phyloP scores from a whole-genome alignment of 2,113 vertebrate species.

The Etia nguti region DNA sequence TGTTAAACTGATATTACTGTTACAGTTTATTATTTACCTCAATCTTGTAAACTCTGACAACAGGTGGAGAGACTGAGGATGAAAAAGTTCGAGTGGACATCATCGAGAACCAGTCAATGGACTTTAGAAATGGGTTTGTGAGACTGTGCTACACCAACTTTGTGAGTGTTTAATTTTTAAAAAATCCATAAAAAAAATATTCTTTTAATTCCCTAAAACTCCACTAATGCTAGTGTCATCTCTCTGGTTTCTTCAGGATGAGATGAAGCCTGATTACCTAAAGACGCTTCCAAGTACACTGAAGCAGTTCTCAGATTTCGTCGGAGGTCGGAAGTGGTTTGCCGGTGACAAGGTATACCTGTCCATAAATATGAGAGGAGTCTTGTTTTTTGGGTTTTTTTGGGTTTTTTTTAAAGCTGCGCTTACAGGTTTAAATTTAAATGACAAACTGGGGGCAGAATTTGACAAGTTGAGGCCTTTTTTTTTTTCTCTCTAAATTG shows the following conservation, averaged over 20 bases:
- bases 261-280: constrained; percentile 72
- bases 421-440: fast-evolving
- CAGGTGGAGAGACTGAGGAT: constrained; percentile 83
- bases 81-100: constrained; percentile 80
- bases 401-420: not conserved
- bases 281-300: constrained; percentile 69
- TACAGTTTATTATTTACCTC: not conserved
- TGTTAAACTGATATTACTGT: not conserved
- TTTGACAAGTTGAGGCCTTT: not conserved
- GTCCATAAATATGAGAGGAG: not conserved
- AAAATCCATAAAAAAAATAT: not conserved
- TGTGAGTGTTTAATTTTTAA: constrained; percentile 68
- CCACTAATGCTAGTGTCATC: not conserved
- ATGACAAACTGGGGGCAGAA: not conserved
- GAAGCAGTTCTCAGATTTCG: constrained; percentile 79
- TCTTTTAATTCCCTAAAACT: not conserved
- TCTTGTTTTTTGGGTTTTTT: not conserved
- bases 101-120: constrained; percentile 87
- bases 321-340: constrained; percentile 84
- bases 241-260: constrained; percentile 69
- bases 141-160: constrained; percentile 80
- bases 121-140: constrained; percentile 83
- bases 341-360: constrained; percentile 80
- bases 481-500: not conserved
- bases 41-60: not conserved